These are phyloP conservation scores for Aurelia aurita complex sp. Pacific DNA, from an alignment of 30 jellyfish, hydroid and myxozoan species.

Conservation along the genomic window DNA sequence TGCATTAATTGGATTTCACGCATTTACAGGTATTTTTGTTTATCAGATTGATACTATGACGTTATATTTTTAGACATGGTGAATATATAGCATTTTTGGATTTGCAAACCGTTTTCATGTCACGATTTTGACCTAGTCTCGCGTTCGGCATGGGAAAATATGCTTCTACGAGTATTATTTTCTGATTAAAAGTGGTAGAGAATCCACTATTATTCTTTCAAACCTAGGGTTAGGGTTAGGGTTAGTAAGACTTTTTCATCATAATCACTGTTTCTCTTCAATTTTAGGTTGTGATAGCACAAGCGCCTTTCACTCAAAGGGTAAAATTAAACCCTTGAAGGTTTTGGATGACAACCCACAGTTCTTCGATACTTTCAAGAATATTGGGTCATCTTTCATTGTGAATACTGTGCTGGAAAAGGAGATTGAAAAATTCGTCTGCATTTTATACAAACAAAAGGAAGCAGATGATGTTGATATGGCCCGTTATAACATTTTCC, in stretches of 20 bases:
- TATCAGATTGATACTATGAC: not conserved
- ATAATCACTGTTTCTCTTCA: not conserved
- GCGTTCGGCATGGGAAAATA: no score
- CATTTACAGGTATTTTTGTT: slow-evolving; percentile 40
- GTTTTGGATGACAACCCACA: slow-evolving; percentile 1
- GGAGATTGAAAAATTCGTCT: slow-evolving; percentile 17
- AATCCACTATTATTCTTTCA: not conserved
- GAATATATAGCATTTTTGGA: not conserved
- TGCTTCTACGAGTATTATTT: no score
- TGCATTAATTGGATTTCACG: slow-evolving; percentile 51
- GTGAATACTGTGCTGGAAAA: slow-evolving; percentile 11
- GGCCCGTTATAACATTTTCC: slow-evolving; percentile 23
- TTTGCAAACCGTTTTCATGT: not conserved
- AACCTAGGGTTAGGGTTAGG: not conserved
- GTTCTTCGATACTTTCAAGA: slow-evolving; percentile 10
- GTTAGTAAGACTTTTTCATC: not conserved
- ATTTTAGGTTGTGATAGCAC: slow-evolving; percentile 35
- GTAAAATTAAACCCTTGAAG: slow-evolving; percentile 27
- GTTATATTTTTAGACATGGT: not conserved
- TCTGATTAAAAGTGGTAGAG: no score
- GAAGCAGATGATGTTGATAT: not conserved
- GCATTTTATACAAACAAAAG: slow-evolving; percentile 18
- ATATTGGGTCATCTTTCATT: slow-evolving; percentile 26
- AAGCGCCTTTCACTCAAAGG: slow-evolving; percentile 53
- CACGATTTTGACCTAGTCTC: no score